These are phyloP conservation scores for Spodoptera litura DNA, from an alignment of 1,140 invertebrate species.

Conservation along the genomic window DNA sequence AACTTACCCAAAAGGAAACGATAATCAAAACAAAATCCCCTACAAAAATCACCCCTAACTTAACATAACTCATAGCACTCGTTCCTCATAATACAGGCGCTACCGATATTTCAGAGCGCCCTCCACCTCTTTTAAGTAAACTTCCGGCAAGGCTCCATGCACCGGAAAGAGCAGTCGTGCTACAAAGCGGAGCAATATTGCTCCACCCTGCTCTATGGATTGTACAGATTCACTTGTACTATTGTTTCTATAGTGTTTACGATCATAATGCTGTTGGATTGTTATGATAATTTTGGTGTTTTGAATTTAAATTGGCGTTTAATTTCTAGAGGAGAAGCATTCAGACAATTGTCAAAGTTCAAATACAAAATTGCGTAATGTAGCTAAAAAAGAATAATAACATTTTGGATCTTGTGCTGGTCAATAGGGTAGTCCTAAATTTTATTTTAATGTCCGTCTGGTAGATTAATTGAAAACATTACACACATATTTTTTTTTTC, in stretches of 20 bases:
- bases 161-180: constrained; percentile 43
- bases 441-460: too few relatives aligned
- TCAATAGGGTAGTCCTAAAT: too few relatives aligned
- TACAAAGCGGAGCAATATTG: constrained; percentile 47
- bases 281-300: neutral
- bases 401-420: too few relatives aligned
- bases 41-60: neutral
- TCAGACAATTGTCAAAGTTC: too few relatives aligned
- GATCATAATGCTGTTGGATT: neutral
- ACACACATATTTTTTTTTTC: too few relatives aligned
- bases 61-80: neutral
- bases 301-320: too few relatives aligned
- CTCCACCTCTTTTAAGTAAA: constrained; percentile 47
- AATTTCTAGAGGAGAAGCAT: too few relatives aligned
- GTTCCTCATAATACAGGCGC: constrained; percentile 25
- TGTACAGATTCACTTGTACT: constrained; percentile 6
- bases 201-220: constrained; percentile 8
- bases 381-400: too few relatives aligned
- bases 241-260: neutral
- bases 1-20: too few relatives aligned
- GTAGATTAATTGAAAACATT: too few relatives aligned
- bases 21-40: too few relatives aligned
- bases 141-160: constrained; percentile 37
- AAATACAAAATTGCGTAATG: too few relatives aligned
- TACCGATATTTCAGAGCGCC: constrained; percentile 21